phyloP scores from a whole-genome alignment of 2,888 invertebrate genomes.

The Hecatera dysodea region DNA sequence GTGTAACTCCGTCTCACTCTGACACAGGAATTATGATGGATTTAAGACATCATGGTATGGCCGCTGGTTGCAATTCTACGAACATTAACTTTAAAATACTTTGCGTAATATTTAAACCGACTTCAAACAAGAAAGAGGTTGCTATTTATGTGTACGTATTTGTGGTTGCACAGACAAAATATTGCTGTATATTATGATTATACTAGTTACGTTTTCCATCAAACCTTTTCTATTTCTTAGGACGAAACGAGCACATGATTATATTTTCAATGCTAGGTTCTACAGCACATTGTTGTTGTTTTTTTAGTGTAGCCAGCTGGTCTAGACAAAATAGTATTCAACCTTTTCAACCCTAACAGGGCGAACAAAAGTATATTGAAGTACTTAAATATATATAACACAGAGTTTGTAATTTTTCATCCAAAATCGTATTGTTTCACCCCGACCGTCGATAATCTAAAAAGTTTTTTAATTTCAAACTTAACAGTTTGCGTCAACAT shows the following conservation, averaged over 20 bases:
- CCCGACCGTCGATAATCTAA: slow-evolving; percentile 35
- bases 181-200: too few relatives aligned
- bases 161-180: too few relatives aligned
- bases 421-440: slow-evolving; percentile 25
- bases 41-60: too few relatives aligned
- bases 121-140: background rate
- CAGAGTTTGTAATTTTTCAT: background rate
- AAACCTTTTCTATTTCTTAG: background rate
- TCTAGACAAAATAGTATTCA: slow-evolving; percentile 29
- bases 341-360: background rate
- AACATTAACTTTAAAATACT: background rate
- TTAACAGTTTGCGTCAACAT: slow-evolving; percentile 30
- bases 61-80: background rate
- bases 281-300: background rate
- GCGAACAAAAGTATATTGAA: slow-evolving; percentile 9
- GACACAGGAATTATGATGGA: too few relatives aligned
- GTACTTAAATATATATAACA: background rate
- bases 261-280: background rate
- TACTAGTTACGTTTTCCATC: background rate
- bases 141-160: too few relatives aligned
- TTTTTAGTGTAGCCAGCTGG: background rate
- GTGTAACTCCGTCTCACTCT: too few relatives aligned
- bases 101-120: background rate
- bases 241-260: background rate
- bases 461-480: slow-evolving; percentile 67